A percentile compares a stretch with the other conserved stretches of the same genome.
Conservation (phyloP, 2,888 invertebrate genomes). For the Chrysolina americana region DNA sequence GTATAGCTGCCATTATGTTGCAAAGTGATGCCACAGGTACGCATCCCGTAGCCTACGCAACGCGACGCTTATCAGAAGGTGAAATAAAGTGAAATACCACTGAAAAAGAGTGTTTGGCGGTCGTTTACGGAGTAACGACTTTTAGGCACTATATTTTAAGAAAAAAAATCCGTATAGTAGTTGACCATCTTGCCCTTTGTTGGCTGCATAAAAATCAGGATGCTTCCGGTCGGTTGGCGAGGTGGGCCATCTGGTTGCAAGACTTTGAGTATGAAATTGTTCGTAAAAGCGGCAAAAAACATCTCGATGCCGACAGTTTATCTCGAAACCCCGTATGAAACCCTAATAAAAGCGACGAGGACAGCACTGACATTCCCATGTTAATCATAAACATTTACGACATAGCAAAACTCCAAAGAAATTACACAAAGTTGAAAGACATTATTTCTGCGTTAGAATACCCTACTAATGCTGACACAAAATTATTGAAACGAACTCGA, state of each 20-base stretch:
- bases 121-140: not conserved
- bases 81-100: not conserved
- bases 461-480: not conserved
- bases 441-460: not conserved
- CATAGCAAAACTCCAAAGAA: not conserved
- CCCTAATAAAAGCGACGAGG: not conserved
- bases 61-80: not conserved
- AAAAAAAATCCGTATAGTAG: not conserved
- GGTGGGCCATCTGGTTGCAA: not conserved
- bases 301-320: conserved; percentile 1
- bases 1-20: not conserved
- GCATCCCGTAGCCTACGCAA: not conserved
- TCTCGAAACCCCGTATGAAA: not conserved
- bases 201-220: not conserved
- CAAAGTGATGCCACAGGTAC: not conserved
- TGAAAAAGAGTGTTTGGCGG: not conserved
- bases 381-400: not conserved
- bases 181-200: not conserved
- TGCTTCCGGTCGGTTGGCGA: not conserved
- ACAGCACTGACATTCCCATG: not conserved
- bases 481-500: not conserved
- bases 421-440: not conserved
- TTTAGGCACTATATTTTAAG: not conserved
- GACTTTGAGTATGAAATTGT: not conserved
- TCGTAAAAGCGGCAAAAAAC: conserved; percentile 13